A percentile compares a stretch with the other conserved stretches of the same genome.
Conservation (phyloP, 1,140 invertebrate genomes). For the Anoplophora glabripennis region DNA sequence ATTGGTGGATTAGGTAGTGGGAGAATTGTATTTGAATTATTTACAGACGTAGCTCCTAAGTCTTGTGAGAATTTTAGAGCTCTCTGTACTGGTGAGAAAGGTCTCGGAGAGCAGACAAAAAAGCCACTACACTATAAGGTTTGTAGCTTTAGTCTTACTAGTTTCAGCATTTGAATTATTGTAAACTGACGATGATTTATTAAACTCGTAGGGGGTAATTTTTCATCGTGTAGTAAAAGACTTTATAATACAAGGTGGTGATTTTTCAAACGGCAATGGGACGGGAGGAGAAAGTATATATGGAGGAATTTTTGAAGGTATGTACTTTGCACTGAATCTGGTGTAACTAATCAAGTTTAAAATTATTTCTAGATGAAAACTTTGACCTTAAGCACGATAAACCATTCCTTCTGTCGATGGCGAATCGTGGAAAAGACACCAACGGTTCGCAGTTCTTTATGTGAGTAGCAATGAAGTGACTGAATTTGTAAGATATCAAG, state of each 20-base stretch:
- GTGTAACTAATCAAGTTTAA: neutral
- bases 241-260: slow-evolving; percentile 88
- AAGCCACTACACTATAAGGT: slow-evolving; percentile 74
- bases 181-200: neutral
- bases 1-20: slow-evolving; percentile 85
- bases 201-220: slow-evolving; percentile 69
- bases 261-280: slow-evolving; percentile 86
- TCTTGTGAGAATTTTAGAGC: slow-evolving; percentile 93
- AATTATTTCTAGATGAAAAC: neutral
- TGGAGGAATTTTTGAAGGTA: slow-evolving; percentile 84
- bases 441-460: slow-evolving; percentile 99
- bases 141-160: neutral
- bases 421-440: slow-evolving; percentile 93
- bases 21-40: slow-evolving; percentile 91
- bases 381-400: slow-evolving; percentile 75
- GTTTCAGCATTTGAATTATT: neutral
- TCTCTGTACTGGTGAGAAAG: slow-evolving; percentile 87
- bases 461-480: slow-evolving; percentile 54
- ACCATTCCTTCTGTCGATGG: slow-evolving; percentile 90
- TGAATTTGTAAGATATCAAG: too few relatives aligned
- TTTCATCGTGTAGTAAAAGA: slow-evolving; percentile 92
- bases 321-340: neutral
- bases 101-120: slow-evolving; percentile 67
- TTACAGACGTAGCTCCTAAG: slow-evolving; percentile 87
- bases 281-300: slow-evolving; percentile 91